Evolutionary conservation across 2,888 invertebrate species (phyloP), one percentile per base, ranked within the genome.

Genomic region (Fragum whitleyi): DNA sequence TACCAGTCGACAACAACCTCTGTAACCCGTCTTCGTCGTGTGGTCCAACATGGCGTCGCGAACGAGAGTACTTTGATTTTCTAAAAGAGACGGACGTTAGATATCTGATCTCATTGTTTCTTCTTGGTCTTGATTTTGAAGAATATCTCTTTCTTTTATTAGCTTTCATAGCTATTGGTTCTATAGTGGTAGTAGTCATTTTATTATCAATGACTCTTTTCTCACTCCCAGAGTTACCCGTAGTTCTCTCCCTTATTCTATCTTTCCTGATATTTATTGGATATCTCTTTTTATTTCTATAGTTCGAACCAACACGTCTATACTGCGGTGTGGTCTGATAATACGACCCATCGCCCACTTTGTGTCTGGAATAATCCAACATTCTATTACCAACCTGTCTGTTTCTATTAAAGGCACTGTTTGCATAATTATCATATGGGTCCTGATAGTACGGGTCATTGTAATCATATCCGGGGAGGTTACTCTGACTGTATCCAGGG

Each of bases 1-100:
- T 93, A 21, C 94, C 94, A 21, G 94, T 94, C 3, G 94, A 94
- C 42, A 94, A 89, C 0, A 94, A 87, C 67, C 94, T 79, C 87
- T 94, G 94, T 26, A 94, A 86, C 3, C 94, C 94, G 21, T 92
- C 93, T 39, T 92, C 93, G 85, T 94, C 94, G 87, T 94, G 94
- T 39, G 94, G 93, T 11, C 94, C 94, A 61, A 94, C 93, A 89
- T 94, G 94, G 61, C 92, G 90, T 14, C 86, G 86, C 21, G 84
- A 85, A 57, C 88, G 74, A 5, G 19, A 3, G 5, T 47, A 3
- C 47, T 47, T 47, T 5, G 16, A 14, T 14, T 47, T 47, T 47
- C 3, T 2, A 14, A 14, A 2, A 19, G 16, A 47, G 5, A 9
- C 47, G 14, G 5, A 2, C 5, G 2, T 19, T 19, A n/a, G 3